Base-by-base conservation (phyloP, 2,113 vertebrate species). In the Ploceus nigricollis region DNA sequence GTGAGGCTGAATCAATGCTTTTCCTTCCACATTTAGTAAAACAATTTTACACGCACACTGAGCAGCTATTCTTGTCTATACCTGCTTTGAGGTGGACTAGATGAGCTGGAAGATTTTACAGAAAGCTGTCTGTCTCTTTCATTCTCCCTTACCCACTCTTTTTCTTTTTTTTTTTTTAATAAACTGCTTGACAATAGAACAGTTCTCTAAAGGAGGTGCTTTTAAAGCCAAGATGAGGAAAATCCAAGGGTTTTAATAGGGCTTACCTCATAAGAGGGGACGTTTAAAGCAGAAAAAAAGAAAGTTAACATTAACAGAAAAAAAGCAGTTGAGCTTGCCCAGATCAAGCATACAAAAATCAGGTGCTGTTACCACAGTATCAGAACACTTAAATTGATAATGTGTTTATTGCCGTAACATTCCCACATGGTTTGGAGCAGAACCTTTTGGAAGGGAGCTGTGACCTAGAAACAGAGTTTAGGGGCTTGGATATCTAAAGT, bases 41-140 rank as follows among this genome's bases (percentile, higher is more conserved):
- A 96, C 87, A 94, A 83, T 94, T 97, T 97, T 84, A 45, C 71
- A 85, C 2, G 8, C 93, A 90, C 13, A 14, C 90, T 88, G 93
- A 84, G 87, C 84, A 90, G 83, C 86, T 93, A 47, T 95, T 88
- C 71, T 91, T 84, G 42, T 71, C 94, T 86, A 2, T 90, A 83
- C 92, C 64, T 95, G 89, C 81, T 89, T 84, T 82, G 64, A 95
- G 86, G 89, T 91, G 63, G 90, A 56, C 88, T 82, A 85, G 93
- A 79, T 90, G 79, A 90, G 83, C 64, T 92, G 68, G 83, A 85
- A 91, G 64, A 44, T 87, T 95, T 93, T 78, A 81, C 15, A 86
- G 79, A 79, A 78, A 90, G 53, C 21, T 1, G 3, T 11, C 30
- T 63, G 21, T 60, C 44, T 61, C 54, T 51, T 70, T 92, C 17